These are phyloP conservation scores for Neodontobutis hainanensis DNA, from an alignment of 2,113 vertebrate species.

Conservation along the genomic window DNA sequence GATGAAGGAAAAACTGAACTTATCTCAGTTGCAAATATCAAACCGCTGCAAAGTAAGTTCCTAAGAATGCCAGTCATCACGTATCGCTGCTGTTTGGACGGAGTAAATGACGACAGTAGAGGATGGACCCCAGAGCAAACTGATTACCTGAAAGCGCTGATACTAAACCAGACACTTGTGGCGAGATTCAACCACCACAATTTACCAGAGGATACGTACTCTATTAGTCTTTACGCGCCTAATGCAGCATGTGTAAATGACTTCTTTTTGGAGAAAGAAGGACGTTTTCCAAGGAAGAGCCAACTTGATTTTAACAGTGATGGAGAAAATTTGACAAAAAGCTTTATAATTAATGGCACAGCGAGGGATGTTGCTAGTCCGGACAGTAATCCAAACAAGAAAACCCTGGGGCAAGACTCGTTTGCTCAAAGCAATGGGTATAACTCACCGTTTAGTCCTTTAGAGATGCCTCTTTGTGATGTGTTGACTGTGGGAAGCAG, in stretches of 20 bases:
- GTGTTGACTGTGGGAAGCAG: slow-evolving; percentile 26
- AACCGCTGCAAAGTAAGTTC: slow-evolving; percentile 76
- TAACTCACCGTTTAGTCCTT: slow-evolving; percentile 3
- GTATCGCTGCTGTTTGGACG: slow-evolving; percentile 82
- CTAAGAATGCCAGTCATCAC: slow-evolving; percentile 88
- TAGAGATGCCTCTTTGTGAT: slow-evolving; percentile 1
- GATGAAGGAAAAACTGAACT: slow-evolving; percentile 86
- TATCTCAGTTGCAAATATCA: slow-evolving; percentile 74
- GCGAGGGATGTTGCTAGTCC: background rate
- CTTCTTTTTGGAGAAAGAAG: slow-evolving; percentile 68
- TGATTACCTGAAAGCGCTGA: slow-evolving; percentile 74
- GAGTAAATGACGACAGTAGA: slow-evolving; percentile 69
- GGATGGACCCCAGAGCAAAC: slow-evolving; percentile 79
- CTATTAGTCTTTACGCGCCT: slow-evolving; percentile 79
- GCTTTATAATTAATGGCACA: background rate
- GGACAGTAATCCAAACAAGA: background rate
- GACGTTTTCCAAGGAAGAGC: slow-evolving; percentile 36
- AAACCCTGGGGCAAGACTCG: background rate
- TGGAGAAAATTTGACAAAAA: slow-evolving; percentile 5
- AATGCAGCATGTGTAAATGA: slow-evolving; percentile 77
- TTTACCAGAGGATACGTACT: slow-evolving; percentile 79
- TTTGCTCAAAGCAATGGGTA: background rate
- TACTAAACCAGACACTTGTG: slow-evolving; percentile 75
- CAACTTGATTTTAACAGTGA: background rate
- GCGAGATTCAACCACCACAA: slow-evolving; percentile 79